Base-by-base conservation (phyloP, 2,797 vertebrate genomes). In the Anabas testudineus region DNA sequence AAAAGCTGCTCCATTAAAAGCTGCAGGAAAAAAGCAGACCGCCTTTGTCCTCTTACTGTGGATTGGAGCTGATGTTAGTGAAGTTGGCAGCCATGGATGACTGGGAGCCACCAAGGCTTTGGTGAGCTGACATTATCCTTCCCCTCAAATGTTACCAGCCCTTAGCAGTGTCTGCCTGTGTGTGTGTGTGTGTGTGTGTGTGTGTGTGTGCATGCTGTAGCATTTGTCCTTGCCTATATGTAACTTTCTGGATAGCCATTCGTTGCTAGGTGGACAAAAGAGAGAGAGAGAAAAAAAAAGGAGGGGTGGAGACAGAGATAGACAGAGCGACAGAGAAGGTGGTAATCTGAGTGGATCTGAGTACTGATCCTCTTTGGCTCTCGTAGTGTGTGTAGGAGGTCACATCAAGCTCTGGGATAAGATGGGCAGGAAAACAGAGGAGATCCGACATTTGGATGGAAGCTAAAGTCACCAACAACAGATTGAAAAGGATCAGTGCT, bases 331-430 rank as follows among this genome's bases (percentile, higher is more conserved):
- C 51, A 89, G 63, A 83, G 79, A 79, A 61, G 78, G 78, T 76
- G 66, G 86, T 90, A 90, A 91, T 91, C 87, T 87, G 80, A 88
- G 79, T 81, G 67, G 83, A 90, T 90, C 86, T 82, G n/a, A 82
- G 61, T 21, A 46, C 78, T 91, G 88, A 92, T 91, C 87, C 87
- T 90, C 88, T 90, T 90, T 88, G 84, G 87, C 83, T 76, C 66
- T 80, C 49, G 0, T 56, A 37, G 71, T 65, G 66, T 79, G 82
- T 76, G 85, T 68, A 66, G 54, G 83, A 82, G 83, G 85, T 88
- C 82, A 83, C 74, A 74, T 76, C 48, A 67, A 62, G 89, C 72
- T 66, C 59, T 36, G 22, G 59, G 87, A 87, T 86, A 81, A 88
- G 72, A 87, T 36, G 69, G 76, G 74, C 43, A 81, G 57, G 64